Conservation (phyloP, 2,113 vertebrate genomes). For the Pluvianellus socialis region DNA sequence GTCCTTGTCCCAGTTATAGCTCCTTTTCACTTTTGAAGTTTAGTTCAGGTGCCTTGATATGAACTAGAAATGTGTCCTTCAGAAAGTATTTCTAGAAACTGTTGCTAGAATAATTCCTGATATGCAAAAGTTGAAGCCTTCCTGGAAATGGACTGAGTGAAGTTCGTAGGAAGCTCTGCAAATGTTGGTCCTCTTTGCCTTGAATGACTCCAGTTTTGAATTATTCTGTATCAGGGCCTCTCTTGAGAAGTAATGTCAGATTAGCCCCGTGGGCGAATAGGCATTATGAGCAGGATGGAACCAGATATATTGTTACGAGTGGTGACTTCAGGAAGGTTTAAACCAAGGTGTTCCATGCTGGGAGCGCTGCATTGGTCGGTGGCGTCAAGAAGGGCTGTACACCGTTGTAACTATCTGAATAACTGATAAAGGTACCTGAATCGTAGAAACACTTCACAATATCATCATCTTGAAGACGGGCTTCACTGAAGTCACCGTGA, state of each 20-base stretch:
- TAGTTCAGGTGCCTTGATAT: neutral
- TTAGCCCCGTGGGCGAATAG: neutral
- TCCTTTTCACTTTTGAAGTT: neutral
- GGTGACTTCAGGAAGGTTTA: neutral
- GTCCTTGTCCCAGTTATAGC: neutral
- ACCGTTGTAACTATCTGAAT: neutral
- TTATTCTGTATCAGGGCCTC: neutral
- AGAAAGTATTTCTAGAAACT: neutral
- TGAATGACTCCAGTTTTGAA: neutral
- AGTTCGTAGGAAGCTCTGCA: neutral
- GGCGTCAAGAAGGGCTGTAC: neutral
- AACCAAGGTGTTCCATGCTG: neutral
- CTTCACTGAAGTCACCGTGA: neutral
- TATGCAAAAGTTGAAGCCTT: neutral
- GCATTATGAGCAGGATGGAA: neutral
- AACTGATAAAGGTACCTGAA: neutral
- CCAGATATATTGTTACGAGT: neutral
- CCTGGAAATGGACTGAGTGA: neutral
- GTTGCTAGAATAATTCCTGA: neutral
- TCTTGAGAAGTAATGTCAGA: neutral
- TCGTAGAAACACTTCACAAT: neutral
- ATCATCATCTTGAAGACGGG: neutral
- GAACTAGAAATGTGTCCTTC: neutral
- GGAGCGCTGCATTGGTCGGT: neutral
- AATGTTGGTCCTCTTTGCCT: neutral